Percentiles rank a stretch among this genome's conserved stretches.
Conservation (phyloP, 2,113 vertebrate species). For the Nannospalax galili region DNA sequence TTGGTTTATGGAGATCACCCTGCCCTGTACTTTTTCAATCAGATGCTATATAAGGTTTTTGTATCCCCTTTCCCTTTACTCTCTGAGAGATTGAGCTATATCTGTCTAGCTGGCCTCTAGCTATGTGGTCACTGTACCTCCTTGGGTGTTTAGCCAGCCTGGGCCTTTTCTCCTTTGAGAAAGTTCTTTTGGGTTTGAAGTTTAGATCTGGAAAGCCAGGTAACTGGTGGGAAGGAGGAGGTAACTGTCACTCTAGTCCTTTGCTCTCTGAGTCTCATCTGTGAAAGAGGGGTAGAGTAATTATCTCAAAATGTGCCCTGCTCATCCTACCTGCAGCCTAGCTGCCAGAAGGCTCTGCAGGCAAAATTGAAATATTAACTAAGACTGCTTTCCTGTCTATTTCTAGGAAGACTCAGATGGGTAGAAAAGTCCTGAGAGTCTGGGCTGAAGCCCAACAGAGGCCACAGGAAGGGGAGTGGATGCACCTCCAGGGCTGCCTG, state of each 20-base stretch:
- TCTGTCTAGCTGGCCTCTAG: background rate
- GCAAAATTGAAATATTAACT: background rate
- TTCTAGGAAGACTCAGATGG: background rate
- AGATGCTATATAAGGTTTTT: slow-evolving; percentile 19
- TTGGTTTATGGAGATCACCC: background rate
- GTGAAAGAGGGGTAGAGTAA: slow-evolving; percentile 1
- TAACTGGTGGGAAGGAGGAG: background rate
- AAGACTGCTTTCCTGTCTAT: background rate
- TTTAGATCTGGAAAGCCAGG: background rate
- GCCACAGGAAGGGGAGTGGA: background rate
- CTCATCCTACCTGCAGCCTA: background rate
- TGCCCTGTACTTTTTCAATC: background rate
- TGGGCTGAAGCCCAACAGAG: background rate
- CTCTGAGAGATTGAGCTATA: background rate
- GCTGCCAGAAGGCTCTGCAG: background rate
- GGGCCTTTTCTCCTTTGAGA: background rate
- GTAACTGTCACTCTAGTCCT: background rate
- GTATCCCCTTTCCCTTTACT: background rate
- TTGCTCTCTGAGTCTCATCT: background rate
- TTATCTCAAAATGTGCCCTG: background rate
- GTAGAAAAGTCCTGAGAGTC: background rate
- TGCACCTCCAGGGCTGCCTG: background rate
- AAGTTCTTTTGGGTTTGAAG: background rate
- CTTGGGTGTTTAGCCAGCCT: background rate
- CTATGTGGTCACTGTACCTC: background rate